Base-by-base conservation (phyloP, 35 echinoderm and acorn worm species). In the Diadema setosum region DNA sequence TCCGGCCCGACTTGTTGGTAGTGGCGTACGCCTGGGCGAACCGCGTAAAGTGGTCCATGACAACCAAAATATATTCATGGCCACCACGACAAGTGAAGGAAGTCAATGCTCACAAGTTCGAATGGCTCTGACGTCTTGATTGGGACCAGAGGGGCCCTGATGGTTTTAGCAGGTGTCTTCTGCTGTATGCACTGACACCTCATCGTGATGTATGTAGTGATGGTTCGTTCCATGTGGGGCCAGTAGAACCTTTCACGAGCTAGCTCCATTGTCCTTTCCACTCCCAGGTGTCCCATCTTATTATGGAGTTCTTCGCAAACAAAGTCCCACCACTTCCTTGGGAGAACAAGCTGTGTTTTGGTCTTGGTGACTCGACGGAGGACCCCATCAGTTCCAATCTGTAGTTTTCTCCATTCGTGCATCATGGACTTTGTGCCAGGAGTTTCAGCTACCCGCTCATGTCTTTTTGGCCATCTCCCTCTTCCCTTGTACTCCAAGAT, bases 91-190 rank as follows among this genome's bases (percentile, higher is more conserved):
- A 84, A 80, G 32, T 83, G 84, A n/a, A 96, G 37, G 46, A 91
- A 91, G 24, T 96, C 89, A 39, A 92, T 88, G 55, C 82, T 92
- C 42, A 95, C 84, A 0, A 95, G 37, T 78, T 94, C 86, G 45
- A 92, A 87, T 42, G 94, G 84, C 39, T 91, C 46, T 40, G 87
- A 74, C 20, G 94, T 87, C 14, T 12, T 56, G 11, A 95, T 95
- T 21, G 24, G 42, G 17, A 23, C 32, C 80, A 91, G 21, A 42
- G 94, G 89, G 39, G 94, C 89, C 39, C 41, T 30, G 6, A 52
- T 86, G 3, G 18, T 39, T 67, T 43, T 60, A 12, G 39, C 15
- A 55, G 87, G 82, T 30, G 56, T 46, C 44, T 86, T 86, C 8
- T 65, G 39, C n/a, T 70, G 83, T 3, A 86, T 5, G 41, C 90